These are phyloP conservation scores for Empis stercorea DNA, from an alignment of 2,888 invertebrate species.

Conservation along the genomic window DNA sequence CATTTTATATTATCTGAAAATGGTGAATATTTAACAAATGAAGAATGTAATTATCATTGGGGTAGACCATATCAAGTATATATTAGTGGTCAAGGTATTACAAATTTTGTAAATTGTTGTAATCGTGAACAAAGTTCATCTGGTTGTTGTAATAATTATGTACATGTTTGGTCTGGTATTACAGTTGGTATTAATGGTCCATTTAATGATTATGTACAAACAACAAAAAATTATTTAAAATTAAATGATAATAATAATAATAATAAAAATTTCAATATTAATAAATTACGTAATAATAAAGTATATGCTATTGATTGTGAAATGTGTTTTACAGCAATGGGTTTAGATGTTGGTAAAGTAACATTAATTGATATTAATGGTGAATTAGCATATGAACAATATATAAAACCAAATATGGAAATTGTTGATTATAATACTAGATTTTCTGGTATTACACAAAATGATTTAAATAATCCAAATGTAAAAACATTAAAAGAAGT, in stretches of 20 bases:
- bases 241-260: slow-evolving; percentile 30
- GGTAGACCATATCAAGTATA: slow-evolving; percentile 55
- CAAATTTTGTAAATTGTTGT: slow-evolving; percentile 50
- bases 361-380: slow-evolving; percentile 69
- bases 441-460: slow-evolving; percentile 79
- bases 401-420: slow-evolving; percentile 67
- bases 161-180: slow-evolving; percentile 70
- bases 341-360: slow-evolving; percentile 76
- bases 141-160: slow-evolving; percentile 51
- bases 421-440: slow-evolving; percentile 91
- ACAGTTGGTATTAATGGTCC: slow-evolving; percentile 61
- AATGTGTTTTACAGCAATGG: slow-evolving; percentile 85
- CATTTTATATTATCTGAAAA: slow-evolving; percentile 55
- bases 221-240: slow-evolving; percentile 19
- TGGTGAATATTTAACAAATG: slow-evolving; percentile 58
- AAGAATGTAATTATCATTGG: slow-evolving; percentile 79
- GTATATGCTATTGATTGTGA: slow-evolving; percentile 90
- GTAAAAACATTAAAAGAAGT: slow-evolving; percentile 62
- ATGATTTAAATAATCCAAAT: slow-evolving; percentile 46
- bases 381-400: slow-evolving; percentile 64
- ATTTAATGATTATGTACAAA: slow-evolving; percentile 51
- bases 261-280: slow-evolving; percentile 24
- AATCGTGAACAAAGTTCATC: slow-evolving; percentile 32
- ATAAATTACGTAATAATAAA: slow-evolving; percentile 13
- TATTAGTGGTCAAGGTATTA: slow-evolving; percentile 17